Base-by-base conservation (phyloP, 2,797 vertebrate genomes). In the Muraenolepis orangiensis region DNA sequence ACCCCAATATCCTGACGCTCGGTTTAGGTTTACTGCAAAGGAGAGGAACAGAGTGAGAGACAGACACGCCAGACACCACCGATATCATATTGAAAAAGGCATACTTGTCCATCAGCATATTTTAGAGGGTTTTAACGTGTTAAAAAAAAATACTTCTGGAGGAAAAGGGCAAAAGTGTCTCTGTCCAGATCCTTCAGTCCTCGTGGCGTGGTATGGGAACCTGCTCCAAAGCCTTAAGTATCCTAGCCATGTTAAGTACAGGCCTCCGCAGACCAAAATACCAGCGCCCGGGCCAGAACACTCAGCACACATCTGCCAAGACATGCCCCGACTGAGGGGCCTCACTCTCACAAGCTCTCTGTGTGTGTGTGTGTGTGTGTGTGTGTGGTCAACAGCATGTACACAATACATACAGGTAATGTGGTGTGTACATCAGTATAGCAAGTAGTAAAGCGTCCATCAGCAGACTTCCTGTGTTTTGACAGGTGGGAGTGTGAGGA, bases 161-260 rank as follows among this genome's bases (percentile, higher is more conserved):
- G n/a, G n/a, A n/a, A n/a, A n/a, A n/a, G n/a, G n/a, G n/a, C n/a
- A n/a, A n/a, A 74, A 85, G 74, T n/a, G 71, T 80, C 73, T 0
- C 23, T 77, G 69, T 79, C 34, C 7, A 70, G 34, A 29, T 66
- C 13, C 64, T 66, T 66, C 80, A 72, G 66, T 18, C 64, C 51
- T n/a, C n/a, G 51, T n/a, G n/a, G 51, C 51, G 30, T 77, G 80
- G 76, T 69, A 81, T 69, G 81, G 81, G 78, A 87, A 81, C 78
- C 72, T 71, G 78, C 83, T 82, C 87, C 78, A 69, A 91, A 90
- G 85, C 87, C 83, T 76, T 71, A 91, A 88, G 79, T 82, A 92
- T 92, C 91, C 85, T 85, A 92, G 87, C 85, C 83, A 91, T 89
- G 82, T 91, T 91, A 94, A 94, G 81, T 90, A 89, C 83, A 92